Evolutionary conservation across 2,888 invertebrate species (phyloP).

Genomic region (Caenorhabditis auriculariae): DNA sequence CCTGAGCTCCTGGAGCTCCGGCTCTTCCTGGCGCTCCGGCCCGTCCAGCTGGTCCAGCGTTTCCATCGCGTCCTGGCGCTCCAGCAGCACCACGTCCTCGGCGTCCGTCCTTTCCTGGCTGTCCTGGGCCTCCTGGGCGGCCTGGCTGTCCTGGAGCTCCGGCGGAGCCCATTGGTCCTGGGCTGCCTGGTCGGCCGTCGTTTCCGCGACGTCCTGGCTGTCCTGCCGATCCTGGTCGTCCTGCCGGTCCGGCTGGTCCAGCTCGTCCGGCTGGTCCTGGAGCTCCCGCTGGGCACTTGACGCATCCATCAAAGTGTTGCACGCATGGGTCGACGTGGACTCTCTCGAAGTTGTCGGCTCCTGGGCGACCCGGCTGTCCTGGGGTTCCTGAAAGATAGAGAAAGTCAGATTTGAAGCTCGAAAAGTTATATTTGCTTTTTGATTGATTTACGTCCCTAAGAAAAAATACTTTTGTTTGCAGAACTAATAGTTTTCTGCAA

Average conservation of each 20-base stretch:
- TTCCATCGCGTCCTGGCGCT: constrained; percentile 23
- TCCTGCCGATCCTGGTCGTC: constrained; percentile 43
- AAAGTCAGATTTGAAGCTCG: background rate
- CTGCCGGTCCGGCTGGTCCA: constrained; percentile 41
- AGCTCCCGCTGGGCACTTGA: constrained; percentile 39
- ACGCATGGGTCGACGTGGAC: constrained; percentile 41
- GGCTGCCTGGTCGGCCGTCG: constrained; percentile 25
- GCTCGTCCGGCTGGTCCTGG: constrained; percentile 29
- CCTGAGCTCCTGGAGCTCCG: constrained; percentile 41
- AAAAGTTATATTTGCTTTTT: background rate
- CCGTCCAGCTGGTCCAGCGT: constrained; percentile 20
- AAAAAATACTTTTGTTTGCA: too few species aligned
- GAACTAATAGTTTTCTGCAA: too few species aligned
- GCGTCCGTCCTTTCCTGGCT: constrained; percentile 27
- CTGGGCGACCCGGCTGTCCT: constrained; percentile 38
- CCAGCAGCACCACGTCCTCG: constrained; percentile 25
- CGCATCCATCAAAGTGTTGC: constrained; percentile 30
- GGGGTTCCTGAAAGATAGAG: constrained; percentile 25
- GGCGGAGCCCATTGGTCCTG: constrained; percentile 28
- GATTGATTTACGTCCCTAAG: background rate
- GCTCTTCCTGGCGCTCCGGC: constrained; percentile 31
- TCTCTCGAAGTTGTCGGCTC: constrained; percentile 42
- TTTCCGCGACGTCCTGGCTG: constrained; percentile 25
- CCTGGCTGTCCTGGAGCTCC: constrained; percentile 36
- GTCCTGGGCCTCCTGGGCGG: constrained; percentile 31